Base-by-base conservation (phyloP, 2,888 invertebrate species). In the Hesperia comma region DNA sequence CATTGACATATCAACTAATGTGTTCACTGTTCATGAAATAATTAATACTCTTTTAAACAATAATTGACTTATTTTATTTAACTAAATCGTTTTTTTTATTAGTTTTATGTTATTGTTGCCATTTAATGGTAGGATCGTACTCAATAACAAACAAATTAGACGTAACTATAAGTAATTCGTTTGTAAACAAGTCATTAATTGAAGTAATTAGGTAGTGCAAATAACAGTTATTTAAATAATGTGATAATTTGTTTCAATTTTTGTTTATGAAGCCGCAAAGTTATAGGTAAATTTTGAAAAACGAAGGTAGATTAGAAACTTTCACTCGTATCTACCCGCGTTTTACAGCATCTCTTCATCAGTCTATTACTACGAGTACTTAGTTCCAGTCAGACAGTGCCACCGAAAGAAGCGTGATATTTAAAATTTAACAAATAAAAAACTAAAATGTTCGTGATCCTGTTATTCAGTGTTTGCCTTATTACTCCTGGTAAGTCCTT, bases 401-500 rank as follows among this genome's bases (percentile, higher is more conserved):
- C 43, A 17, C 15, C 10, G 43, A 7, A 2, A n/a, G 15, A n/a
- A 46, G 17, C 15, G 6, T 15, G 6, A 33, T 5, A 43, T 43
- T 43, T 3, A 43, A 6, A 43, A 46, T 1, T 8, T 17, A 6
- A 2, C 19, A 14, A 51, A 51, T 51, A 14, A 26, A 43, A 8
- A 26, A 10, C 17, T 37, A 64, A 64, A 21, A 64, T 83, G 82
- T 73, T 74, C 46, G 58, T 70, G 32, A 68, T 71, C 64, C 70
- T 76, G 57, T 64, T 80, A 72, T 76, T 68, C 70, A 69, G 76
- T 8, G 62, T 76, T 68, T 63, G 79, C 33, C 58, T 82, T 62
- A 46, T 75, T 19, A 73, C 67, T 64, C 74, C 79, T 43, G 82
- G 82, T 83, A 73, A 81, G 71, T 72, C 53, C 26, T 14, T 2